Base-by-base conservation (phyloP, 2,888 invertebrate species). In the Chrysopilus asiliformis region DNA sequence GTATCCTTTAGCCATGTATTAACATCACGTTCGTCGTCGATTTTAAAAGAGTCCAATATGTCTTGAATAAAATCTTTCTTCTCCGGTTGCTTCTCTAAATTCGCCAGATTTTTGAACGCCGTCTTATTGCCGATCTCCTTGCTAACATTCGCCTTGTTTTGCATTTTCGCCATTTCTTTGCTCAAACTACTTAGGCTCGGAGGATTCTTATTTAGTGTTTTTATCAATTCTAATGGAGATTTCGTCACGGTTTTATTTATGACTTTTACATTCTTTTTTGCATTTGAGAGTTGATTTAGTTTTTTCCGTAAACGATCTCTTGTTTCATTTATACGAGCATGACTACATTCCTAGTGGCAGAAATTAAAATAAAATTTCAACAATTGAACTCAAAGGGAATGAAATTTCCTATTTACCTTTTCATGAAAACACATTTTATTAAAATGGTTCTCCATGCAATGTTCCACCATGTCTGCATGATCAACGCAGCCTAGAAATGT, bases 341-440 rank as follows among this genome's bases (percentile, higher is more conserved):
- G 61, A 45, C 53, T 60, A 40, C 60, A 61, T 42, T 62, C 61
- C 53, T 56, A n/a, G n/a, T n/a, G n/a, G n/a, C n/a, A n/a, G n/a
- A 16, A 16, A 13, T 26, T 17, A 18, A 5, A 28, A 38, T 14
- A 30, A 39, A 32, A 13, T 32, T 25, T 6, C 25, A 25, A 20
- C 4, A 7, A 18, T 20, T 5, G 6, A 30, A 10, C 10, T 20
- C 2, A 1, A 10, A 13, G 7, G 12, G 19, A 14, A n/a, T 22
- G 3, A 2, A 32, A 22, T 22, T 22, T 22, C 10, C 10, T 22
- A 22, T 10, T 22, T 22, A 53, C 53, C 50, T 58, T 60, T 39
- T 60, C 61, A 27, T 35, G 34, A 2, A 56, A 51, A 7, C 61
- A 56, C 39, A 60, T 61, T 45, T 60, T 61, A 36, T 41, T 52